Percentiles rank a stretch among this genome's conserved stretches.
Evolutionary conservation across 1,140 invertebrate species (phyloP).

Genomic region (Diabrotica undecimpunctata): DNA sequence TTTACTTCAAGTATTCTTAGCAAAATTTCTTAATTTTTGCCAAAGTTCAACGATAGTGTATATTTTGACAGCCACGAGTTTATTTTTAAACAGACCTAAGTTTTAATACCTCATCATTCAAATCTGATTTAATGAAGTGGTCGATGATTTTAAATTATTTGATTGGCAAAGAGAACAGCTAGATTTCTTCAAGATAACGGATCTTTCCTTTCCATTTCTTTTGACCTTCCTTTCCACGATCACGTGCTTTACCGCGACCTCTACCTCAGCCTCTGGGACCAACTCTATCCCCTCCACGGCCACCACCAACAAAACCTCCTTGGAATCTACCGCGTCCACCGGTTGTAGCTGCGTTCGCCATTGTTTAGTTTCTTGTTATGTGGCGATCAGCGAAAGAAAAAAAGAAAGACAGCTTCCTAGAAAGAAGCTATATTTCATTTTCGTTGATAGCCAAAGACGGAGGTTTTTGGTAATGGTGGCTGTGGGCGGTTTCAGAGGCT

Average conservation of each 20-base stretch:
- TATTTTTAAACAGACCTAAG: too few species aligned
- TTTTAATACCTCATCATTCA: constrained; percentile 98
- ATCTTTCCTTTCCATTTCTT: constrained; percentile 99
- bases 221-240: constrained; percentile 92
- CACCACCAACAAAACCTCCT: constrained; percentile 81
- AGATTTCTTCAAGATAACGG: constrained; percentile 95
- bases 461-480: background rate
- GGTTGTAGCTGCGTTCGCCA: constrained; percentile 96
- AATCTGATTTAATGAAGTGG: constrained; percentile 83
- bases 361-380: too few species aligned
- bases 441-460: too few species aligned
- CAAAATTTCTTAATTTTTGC: too few species aligned
- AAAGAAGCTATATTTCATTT: too few species aligned
- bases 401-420: too few species aligned
- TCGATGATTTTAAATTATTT: constrained; percentile 99
- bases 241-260: constrained; percentile 76
- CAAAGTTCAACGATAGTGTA: too few species aligned
- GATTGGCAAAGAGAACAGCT: constrained; percentile 96
- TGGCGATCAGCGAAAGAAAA: too few species aligned
- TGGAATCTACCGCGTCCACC: constrained; percentile 87
- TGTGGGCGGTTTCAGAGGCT: background rate
- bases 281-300: constrained; percentile 77
- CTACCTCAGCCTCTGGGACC: constrained; percentile 85
- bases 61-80: too few species aligned
- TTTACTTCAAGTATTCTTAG: too few species aligned